Conservation (phyloP, 1,140 invertebrate species). For the Sitobion miscanthi region DNA sequence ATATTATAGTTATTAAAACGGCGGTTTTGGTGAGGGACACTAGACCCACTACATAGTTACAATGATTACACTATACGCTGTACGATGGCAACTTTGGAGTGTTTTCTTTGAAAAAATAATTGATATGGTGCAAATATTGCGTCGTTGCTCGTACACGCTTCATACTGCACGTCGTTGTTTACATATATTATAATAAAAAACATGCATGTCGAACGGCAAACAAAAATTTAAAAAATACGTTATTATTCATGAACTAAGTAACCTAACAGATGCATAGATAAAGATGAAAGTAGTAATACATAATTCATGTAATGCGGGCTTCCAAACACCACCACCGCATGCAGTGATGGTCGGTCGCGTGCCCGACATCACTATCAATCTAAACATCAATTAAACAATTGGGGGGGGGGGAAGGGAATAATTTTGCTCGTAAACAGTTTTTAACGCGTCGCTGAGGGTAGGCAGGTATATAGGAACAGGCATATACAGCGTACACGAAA, state of each 20-base stretch:
- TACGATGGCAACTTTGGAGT: background rate
- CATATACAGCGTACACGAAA: background rate
- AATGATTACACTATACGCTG: too few species aligned
- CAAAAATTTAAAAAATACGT: slow-evolving; percentile 34
- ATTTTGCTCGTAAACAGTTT: background rate
- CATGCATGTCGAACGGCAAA: background rate
- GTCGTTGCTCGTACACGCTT: background rate
- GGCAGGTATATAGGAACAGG: background rate
- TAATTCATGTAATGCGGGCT: slow-evolving; percentile 39
- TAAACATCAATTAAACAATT: slow-evolving; percentile 13
- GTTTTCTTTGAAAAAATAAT: slow-evolving; percentile 13
- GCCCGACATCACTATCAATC: slow-evolving; percentile 6
- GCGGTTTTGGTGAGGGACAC: background rate
- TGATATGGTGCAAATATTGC: slow-evolving; percentile 1
- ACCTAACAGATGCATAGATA: background rate
- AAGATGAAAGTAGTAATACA: slow-evolving; percentile 15
- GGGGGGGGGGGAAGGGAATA: background rate
- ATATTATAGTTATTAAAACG: background rate
- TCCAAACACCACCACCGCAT: background rate
- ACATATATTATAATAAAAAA: background rate
- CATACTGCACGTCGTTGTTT: background rate
- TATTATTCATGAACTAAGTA: slow-evolving; percentile 53
- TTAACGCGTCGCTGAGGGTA: background rate
- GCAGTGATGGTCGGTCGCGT: slow-evolving; percentile 25
- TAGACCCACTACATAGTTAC: too few species aligned